Conservation (phyloP, 2,888 invertebrate genomes). For the Lasioglossum lativentre region DNA sequence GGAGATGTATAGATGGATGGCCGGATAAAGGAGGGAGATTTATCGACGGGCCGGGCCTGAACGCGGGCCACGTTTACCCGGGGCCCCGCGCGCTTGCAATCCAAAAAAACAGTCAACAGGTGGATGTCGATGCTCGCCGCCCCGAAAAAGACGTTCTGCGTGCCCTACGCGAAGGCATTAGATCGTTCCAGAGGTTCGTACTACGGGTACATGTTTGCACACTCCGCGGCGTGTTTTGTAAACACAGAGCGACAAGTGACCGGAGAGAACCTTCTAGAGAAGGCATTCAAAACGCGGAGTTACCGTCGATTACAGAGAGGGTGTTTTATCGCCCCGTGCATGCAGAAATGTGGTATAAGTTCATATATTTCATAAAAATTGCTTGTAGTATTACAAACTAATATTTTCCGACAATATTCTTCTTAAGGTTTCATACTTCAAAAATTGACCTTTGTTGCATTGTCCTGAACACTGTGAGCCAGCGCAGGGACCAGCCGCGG, state of each 20-base stretch:
- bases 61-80: conserved; percentile 12
- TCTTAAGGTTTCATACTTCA: too few species aligned
- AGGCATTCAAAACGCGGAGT: too few species aligned
- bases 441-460: neutral
- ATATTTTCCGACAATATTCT: neutral
- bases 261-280: too few species aligned
- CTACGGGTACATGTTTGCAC: too few species aligned
- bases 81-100: neutral
- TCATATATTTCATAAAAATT: neutral
- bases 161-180: neutral
- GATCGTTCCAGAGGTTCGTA: too few species aligned
- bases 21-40: conserved; percentile 69
- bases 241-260: too few species aligned
- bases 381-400: too few species aligned
- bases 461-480: too few species aligned
- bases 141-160: neutral
- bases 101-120: conserved; percentile 1
- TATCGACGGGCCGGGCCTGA: conserved; percentile 57
- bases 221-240: too few species aligned
- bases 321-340: too few species aligned
- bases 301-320: too few species aligned
- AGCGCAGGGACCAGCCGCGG: neutral
- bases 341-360: too few species aligned
- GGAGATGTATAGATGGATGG: conserved; percentile 61
- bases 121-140: neutral